A percentile compares a stretch with the other conserved stretches of the same genome.
phyloP scores from a whole-genome alignment of 2,797 vertebrate genomes.

The Buceros bicornis region DNA sequence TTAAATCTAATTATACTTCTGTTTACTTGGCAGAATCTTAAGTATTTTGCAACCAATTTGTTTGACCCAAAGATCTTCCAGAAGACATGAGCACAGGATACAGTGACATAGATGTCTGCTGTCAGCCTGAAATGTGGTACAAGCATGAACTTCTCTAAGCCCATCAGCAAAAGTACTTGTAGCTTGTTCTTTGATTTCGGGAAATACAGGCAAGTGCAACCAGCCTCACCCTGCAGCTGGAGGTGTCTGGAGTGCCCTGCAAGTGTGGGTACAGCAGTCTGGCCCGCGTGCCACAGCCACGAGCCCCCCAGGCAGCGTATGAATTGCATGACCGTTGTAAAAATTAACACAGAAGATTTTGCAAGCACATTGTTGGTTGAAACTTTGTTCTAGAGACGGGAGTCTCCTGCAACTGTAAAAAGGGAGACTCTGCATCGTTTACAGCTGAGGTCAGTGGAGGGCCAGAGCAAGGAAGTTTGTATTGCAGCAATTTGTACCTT shows the following conservation, averaged over 20 bases:
- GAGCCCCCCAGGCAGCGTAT: rapidly evolving
- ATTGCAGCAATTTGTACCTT: conserved; percentile 73
- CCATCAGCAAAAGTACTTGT: neutral
- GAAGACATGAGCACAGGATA: neutral
- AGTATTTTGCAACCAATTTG: conserved; percentile 31
- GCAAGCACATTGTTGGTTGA: conserved; percentile 10
- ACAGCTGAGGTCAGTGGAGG: conserved; percentile 60
- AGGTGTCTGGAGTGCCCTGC: neutral
- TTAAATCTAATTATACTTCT: conserved; percentile 23
- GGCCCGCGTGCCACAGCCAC: neutral
- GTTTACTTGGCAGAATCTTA: conserved; percentile 18
- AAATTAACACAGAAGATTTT: conserved; percentile 37
- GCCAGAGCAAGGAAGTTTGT: conserved; percentile 72
- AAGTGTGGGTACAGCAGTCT: neutral
- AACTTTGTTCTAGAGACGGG: conserved; percentile 45
- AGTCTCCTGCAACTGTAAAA: conserved; percentile 23
- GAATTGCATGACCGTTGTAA: neutral
- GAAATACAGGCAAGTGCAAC: neutral
- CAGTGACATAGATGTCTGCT: neutral
- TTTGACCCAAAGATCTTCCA: neutral
- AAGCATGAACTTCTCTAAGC: rapidly evolving
- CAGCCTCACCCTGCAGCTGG: neutral
- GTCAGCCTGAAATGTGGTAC: neutral
- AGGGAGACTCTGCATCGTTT: conserved; percentile 51
- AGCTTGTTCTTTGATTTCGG: neutral